Evolutionary conservation across 1,140 invertebrate species (phyloP).

Genomic region (Drosophila athabasca): DNA sequence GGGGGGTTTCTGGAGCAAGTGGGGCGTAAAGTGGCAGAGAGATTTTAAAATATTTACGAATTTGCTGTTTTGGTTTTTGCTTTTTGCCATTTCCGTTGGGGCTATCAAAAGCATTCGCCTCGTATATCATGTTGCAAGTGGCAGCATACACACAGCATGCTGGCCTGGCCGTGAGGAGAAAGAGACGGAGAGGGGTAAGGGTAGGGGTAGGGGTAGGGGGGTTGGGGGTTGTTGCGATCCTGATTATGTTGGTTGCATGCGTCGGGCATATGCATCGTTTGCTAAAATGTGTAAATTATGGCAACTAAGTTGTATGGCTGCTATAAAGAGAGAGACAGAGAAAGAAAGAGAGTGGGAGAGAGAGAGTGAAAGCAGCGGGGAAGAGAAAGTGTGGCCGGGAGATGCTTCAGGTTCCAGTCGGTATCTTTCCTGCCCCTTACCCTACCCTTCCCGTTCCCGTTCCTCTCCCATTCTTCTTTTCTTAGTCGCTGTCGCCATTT

Average conservation of each 20-base stretch:
- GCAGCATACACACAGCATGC: neutral
- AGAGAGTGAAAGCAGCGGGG: neutral
- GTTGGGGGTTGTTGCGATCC: neutral
- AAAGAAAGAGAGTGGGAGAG: neutral
- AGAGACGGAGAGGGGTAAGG: too few species aligned
- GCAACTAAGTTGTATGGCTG: conserved; percentile 58
- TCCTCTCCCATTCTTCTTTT: conserved; percentile 11
- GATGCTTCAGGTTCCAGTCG: conserved; percentile 3
- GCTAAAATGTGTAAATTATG: conserved; percentile 78
- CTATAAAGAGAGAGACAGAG: neutral
- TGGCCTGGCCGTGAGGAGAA: too few species aligned
- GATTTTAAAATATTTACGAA: conserved; percentile 63
- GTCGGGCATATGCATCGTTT: conserved; percentile 41
- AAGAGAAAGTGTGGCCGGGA: too few species aligned
- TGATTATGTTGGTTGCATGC: conserved; percentile 63
- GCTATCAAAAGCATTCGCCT: conserved; percentile 67
- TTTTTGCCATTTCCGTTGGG: conserved; percentile 61
- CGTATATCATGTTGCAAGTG: conserved; percentile 41
- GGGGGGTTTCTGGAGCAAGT: too few species aligned
- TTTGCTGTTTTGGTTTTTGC: conserved; percentile 56
- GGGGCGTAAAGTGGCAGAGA: conserved; percentile 1
- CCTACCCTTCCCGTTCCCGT: too few species aligned
- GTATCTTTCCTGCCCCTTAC: conserved; percentile 5
- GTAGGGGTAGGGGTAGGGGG: neutral
- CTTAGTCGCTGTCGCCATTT: conserved; percentile 35